These are phyloP conservation scores for Reticulitermes speratus DNA, from an alignment of 1,140 invertebrate genomes.

Conservation along the genomic window DNA sequence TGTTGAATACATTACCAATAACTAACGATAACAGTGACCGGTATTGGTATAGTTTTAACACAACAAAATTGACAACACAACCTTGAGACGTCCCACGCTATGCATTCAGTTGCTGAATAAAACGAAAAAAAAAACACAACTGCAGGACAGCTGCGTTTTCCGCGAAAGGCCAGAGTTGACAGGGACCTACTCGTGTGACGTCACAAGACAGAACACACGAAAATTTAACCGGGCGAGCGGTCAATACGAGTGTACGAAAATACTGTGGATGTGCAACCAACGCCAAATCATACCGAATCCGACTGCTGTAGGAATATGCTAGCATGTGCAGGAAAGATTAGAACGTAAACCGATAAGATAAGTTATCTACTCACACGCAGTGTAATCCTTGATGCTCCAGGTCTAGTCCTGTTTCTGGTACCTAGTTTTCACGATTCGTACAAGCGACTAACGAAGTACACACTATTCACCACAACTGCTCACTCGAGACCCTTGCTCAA, in stretches of 20 bases:
- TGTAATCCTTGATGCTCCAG: slow-evolving; percentile 18
- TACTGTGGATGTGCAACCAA: neutral
- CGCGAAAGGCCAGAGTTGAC: neutral
- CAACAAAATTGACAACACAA: too few species aligned
- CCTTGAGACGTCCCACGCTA: too few species aligned
- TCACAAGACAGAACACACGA: neutral
- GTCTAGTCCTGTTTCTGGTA: neutral
- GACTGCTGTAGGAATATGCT: neutral
- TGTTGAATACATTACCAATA: too few species aligned
- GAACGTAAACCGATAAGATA: neutral
- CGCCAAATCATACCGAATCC: neutral
- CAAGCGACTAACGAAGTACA: neutral
- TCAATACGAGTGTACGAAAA: slow-evolving; percentile 10
- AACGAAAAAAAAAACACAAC: neutral
- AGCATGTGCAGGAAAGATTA: neutral
- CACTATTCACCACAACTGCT: neutral
- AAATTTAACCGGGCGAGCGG: neutral
- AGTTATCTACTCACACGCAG: neutral
- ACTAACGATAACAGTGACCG: too few species aligned
- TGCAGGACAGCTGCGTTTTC: neutral
- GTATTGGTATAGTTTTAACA: too few species aligned
- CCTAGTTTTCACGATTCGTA: neutral
- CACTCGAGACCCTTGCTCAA: neutral
- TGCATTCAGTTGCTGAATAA: too few species aligned
- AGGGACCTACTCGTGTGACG: neutral